Conservation (phyloP, 1,140 invertebrate species). For the Ceratina japonica region DNA sequence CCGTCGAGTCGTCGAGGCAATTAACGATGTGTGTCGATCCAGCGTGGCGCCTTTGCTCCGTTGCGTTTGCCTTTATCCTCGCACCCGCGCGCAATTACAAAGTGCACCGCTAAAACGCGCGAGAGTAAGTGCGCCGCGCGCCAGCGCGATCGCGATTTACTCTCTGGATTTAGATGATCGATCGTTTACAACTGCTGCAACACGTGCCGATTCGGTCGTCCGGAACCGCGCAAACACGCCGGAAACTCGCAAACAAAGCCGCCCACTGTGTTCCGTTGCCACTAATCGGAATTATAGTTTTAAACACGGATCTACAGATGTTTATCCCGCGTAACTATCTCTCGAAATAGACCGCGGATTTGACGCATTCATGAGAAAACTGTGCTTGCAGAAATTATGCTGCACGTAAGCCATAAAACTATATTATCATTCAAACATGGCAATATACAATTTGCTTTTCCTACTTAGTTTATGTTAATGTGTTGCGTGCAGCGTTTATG, state of each 20-base stretch:
- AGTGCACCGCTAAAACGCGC: slow-evolving; percentile 22
- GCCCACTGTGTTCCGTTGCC: neutral
- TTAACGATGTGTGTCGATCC: slow-evolving; percentile 59
- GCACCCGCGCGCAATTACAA: slow-evolving; percentile 31
- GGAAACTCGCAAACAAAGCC: neutral
- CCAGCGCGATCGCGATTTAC: slow-evolving; percentile 28
- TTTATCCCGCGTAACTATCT: neutral
- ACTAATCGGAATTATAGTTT: neutral
- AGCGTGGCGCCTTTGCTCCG: slow-evolving; percentile 20
- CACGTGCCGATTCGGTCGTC: neutral
- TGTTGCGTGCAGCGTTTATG: no score
- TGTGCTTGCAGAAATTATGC: neutral
- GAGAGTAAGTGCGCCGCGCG: slow-evolving; percentile 12
- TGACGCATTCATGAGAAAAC: neutral
- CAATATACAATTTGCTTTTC: no score
- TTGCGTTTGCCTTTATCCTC: slow-evolving; percentile 55
- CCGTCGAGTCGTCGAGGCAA: slow-evolving; percentile 42
- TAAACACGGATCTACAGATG: neutral
- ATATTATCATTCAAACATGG: no score
- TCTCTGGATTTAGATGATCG: neutral
- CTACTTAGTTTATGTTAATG: neutral
- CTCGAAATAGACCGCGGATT: neutral
- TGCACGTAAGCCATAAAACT: no score
- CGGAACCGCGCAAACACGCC: neutral
- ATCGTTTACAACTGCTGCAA: no score